Percentiles rank a stretch among this genome's conserved stretches.
These are phyloP conservation scores for Strigamia maritima DNA, from an alignment of 2,888 invertebrate genomes.

Conservation along the genomic window DNA sequence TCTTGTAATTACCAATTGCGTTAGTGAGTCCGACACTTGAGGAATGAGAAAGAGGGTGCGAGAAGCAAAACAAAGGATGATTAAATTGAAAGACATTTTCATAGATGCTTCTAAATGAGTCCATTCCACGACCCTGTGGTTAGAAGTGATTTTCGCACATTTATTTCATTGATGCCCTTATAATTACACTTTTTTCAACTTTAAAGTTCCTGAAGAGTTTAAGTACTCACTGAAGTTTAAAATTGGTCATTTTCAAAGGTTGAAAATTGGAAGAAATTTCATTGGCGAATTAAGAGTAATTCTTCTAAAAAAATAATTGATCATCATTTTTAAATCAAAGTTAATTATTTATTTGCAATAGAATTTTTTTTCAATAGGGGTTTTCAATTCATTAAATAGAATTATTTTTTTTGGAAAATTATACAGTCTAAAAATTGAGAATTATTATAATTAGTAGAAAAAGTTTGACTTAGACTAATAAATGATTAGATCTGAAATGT, in stretches of 20 bases:
- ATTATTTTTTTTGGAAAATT: not conserved
- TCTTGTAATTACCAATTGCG: constrained; percentile 25
- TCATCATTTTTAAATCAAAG: not conserved
- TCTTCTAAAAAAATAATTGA: not conserved
- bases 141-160: constrained; percentile 1
- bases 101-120: constrained; percentile 17
- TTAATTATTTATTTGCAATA: not conserved
- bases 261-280: not conserved
- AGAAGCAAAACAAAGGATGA: constrained; percentile 27
- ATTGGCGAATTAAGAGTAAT: not conserved
- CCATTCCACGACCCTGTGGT: not conserved
- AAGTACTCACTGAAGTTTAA: not conserved
- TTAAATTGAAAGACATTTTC: constrained; percentile 13
- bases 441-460: constrained; percentile 29
- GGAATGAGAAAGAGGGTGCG: constrained; percentile 14
- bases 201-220: not conserved
- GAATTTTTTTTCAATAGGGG: not conserved
- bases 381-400: not conserved
- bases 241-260: not conserved
- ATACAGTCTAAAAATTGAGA: not conserved
- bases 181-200: not conserved
- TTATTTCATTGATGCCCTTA: not conserved
- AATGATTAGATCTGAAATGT: constrained; percentile 28
- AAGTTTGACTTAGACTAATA: constrained; percentile 18
- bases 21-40: constrained; percentile 12